Evolutionary conservation across 2,888 invertebrate genomes (phyloP).

Genomic region (Calameuta pallipes): DNA sequence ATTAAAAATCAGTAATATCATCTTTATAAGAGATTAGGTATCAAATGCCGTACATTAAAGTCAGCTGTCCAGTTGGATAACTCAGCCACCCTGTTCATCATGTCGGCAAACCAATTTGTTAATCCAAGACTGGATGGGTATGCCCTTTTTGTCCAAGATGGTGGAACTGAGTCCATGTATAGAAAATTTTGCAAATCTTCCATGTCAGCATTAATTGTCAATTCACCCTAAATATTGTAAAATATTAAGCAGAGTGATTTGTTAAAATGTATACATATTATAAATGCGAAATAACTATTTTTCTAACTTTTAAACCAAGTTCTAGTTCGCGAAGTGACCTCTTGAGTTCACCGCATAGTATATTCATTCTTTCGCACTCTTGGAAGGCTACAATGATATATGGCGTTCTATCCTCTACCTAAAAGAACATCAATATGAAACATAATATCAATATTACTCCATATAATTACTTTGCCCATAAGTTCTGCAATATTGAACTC

Average conservation of each 20-base stretch:
- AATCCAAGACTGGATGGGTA: constrained; percentile 89
- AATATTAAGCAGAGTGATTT: neutral
- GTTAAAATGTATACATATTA: neutral
- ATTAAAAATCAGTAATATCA: constrained; percentile 2
- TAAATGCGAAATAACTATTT: neutral
- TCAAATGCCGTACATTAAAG: constrained; percentile 71
- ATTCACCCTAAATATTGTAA: constrained; percentile 76
- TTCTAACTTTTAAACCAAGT: constrained; percentile 83
- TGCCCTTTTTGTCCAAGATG: constrained; percentile 85
- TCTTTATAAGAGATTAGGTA: neutral
- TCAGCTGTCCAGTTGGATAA: constrained; percentile 90
- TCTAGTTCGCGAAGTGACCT: constrained; percentile 87
- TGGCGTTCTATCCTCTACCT: constrained; percentile 87
- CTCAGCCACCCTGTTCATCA: constrained; percentile 82
- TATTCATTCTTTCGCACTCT: constrained; percentile 96
- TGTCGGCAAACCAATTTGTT: constrained; percentile 88
- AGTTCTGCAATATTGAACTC: constrained; percentile 89
- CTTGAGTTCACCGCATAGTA: constrained; percentile 82
- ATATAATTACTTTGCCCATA: constrained; percentile 74
- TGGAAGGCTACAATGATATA: constrained; percentile 92
- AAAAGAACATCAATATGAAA: neutral
- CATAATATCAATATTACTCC: neutral
- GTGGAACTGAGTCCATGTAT: constrained; percentile 92
- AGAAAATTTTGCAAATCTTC: constrained; percentile 85
- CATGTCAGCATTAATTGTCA: constrained; percentile 94